Conservation (phyloP, 2,888 invertebrate species). For the Drosophila meridiana region DNA sequence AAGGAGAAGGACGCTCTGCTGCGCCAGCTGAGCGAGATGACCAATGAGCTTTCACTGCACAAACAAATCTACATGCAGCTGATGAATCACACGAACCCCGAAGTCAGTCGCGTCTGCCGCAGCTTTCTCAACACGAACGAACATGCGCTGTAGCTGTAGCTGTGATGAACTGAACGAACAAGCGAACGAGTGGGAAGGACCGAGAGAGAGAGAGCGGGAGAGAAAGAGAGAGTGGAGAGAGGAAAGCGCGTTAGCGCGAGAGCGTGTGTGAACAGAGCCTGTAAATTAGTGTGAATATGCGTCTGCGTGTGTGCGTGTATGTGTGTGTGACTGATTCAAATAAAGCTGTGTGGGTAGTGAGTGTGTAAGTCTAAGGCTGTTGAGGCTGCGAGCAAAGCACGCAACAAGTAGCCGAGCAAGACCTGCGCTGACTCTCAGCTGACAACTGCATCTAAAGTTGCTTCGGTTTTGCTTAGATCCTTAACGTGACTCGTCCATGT, state of each 20-base stretch:
- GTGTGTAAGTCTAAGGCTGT: constrained; percentile 39
- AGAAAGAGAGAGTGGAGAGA: constrained; percentile 14
- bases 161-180: constrained; percentile 15
- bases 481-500: constrained; percentile 21
- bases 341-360: constrained; percentile 70
- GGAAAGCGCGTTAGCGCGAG: constrained; percentile 1
- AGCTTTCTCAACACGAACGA: constrained; percentile 88
- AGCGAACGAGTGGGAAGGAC: background rate
- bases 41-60: constrained; percentile 95
- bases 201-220: constrained; percentile 2
- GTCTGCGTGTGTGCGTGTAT: background rate
- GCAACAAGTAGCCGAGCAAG: constrained; percentile 28
- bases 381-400: constrained; percentile 2
- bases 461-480: constrained; percentile 9
- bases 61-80: constrained; percentile 89
- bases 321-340: constrained; percentile 51
- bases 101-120: constrained; percentile 89
- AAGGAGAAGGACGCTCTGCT: constrained; percentile 96
- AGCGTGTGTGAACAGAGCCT: constrained; percentile 27
- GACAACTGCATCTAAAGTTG: constrained; percentile 18
- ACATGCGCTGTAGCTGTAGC: constrained; percentile 86
- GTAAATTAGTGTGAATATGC: constrained; percentile 38
- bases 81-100: constrained; percentile 89
- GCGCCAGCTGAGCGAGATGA: constrained; percentile 95
- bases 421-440: constrained; percentile 1